Conservation (phyloP, 2,797 vertebrate species). For the Thaleichthys pacificus region DNA sequence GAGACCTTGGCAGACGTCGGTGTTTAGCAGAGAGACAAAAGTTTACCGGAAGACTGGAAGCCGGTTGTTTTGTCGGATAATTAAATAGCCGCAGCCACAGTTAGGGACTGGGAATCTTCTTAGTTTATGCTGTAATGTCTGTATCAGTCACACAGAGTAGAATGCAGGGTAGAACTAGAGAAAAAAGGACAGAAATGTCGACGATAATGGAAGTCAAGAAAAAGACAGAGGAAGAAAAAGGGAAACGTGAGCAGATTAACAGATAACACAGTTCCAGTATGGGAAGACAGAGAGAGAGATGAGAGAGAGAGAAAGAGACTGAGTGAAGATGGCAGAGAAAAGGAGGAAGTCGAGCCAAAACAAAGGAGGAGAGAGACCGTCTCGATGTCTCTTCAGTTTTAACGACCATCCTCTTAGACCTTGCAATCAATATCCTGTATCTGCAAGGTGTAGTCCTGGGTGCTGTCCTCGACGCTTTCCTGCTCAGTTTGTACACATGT, state of each 20-base stretch:
- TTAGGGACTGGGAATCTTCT: neutral
- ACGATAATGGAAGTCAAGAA: neutral
- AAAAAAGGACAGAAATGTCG: neutral
- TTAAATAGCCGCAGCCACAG: neutral
- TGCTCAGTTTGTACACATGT: constrained; percentile 41
- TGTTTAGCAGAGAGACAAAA: constrained; percentile 5
- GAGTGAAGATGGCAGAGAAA: constrained; percentile 12
- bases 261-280: too few relatives aligned
- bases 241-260: too few relatives aligned
- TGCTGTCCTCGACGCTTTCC: constrained; percentile 7
- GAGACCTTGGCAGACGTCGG: constrained; percentile 13
- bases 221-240: too few relatives aligned
- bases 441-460: constrained; percentile 23
- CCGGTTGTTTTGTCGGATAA: neutral
- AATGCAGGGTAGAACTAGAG: too few relatives aligned
- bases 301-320: neutral
- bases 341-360: neutral
- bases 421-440: constrained; percentile 29
- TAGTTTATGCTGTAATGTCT: neutral
- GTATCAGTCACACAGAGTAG: neutral
- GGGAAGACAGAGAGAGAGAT: neutral
- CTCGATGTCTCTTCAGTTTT: neutral
- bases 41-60: neutral
- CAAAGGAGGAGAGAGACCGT: constrained; percentile 2
- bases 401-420: constrained; percentile 10